Conservation (phyloP, 2,797 vertebrate genomes). For the Natrix natrix region DNA sequence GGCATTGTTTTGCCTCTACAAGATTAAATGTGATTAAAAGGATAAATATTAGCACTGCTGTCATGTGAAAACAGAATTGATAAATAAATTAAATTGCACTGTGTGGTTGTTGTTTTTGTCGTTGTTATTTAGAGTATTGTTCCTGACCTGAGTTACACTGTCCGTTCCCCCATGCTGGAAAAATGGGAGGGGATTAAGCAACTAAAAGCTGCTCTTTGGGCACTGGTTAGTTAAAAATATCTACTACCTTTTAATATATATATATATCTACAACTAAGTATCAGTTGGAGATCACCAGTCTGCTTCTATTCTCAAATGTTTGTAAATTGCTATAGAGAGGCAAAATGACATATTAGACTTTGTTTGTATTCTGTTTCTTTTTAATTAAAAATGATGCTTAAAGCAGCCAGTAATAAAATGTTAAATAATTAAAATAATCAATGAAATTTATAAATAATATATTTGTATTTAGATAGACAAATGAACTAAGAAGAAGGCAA, state of each 20-base stretch:
- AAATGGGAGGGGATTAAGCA: conserved; percentile 99
- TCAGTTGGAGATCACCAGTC: neutral
- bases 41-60: neutral
- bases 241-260: conserved; percentile 22
- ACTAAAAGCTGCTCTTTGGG: conserved; percentile 97
- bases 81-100: neutral
- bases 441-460: neutral
- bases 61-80: neutral
- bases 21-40: neutral
- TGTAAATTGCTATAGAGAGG: neutral
- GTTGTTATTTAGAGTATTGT: conserved; percentile 83
- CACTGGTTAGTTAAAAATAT: conserved; percentile 82
- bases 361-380: neutral
- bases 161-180: conserved; percentile 94
- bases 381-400: neutral
- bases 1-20: neutral
- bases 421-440: neutral
- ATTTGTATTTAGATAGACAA: neutral
- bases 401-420: neutral
- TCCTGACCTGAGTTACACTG: conserved; percentile 92
- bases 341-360: neutral
- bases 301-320: neutral
- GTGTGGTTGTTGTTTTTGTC: neutral
- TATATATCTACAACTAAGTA: neutral
- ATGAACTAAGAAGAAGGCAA: neutral